A percentile compares a stretch with the other conserved stretches of the same genome.
phyloP scores from a whole-genome alignment of 2,888 invertebrate species.

The Cephus runcator region DNA sequence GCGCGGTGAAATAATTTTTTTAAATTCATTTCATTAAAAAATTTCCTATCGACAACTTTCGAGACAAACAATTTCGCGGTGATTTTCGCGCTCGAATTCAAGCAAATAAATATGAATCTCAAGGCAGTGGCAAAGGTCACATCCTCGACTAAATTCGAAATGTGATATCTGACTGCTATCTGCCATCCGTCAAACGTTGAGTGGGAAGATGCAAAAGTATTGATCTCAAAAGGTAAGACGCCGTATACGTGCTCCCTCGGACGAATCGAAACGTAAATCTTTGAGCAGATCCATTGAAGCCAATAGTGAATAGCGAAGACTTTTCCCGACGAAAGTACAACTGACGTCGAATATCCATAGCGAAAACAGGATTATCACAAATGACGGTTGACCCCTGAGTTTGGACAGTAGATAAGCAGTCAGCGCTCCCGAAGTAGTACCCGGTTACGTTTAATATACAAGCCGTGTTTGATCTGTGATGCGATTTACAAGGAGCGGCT shows the following conservation, averaged over 20 bases:
- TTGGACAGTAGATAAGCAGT: constrained; percentile 47
- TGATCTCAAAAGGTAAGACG: not conserved
- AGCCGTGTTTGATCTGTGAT: constrained; percentile 64
- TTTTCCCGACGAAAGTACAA: not conserved
- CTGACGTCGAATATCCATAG: not conserved
- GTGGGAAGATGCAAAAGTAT: not conserved
- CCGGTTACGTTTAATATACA: constrained; percentile 61
- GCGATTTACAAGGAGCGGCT: constrained; percentile 59
- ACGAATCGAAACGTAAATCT: not conserved
- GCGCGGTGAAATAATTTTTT: not conserved
- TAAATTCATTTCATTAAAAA: not conserved
- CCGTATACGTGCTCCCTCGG: not conserved
- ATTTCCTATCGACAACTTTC: not conserved
- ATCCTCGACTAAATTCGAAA: not conserved
- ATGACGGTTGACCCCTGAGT: not conserved
- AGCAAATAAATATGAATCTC: not conserved
- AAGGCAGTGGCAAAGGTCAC: not conserved
- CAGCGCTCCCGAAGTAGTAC: constrained; percentile 13
- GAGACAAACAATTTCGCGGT: not conserved
- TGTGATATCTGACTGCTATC: not conserved
- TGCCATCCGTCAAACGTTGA: not conserved
- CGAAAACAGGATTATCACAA: not conserved
- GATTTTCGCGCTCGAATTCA: not conserved
- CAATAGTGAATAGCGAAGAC: not conserved
- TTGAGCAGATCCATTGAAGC: not conserved